Conservation (phyloP, 1,140 invertebrate species). For the Adelges cooleyi region DNA sequence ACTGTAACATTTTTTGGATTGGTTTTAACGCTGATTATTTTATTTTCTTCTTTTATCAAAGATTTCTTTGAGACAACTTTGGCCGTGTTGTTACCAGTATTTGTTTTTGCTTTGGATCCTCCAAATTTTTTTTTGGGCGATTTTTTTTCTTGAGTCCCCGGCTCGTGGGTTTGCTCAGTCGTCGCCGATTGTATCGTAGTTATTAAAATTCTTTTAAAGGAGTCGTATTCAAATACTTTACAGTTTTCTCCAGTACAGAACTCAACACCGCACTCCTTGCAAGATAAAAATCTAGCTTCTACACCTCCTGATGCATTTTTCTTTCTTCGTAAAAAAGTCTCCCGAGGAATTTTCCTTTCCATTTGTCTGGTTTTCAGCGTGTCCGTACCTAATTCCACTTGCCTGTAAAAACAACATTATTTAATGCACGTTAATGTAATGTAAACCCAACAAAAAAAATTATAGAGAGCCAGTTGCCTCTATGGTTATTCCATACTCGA, state of each 20-base stretch:
- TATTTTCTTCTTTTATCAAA: not conserved
- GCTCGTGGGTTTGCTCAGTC: not conserved
- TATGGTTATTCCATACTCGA: too few species aligned
- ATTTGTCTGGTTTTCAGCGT: slow-evolving; percentile 52
- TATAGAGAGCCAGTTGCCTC: too few species aligned
- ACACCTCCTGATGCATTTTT: slow-evolving; percentile 65
- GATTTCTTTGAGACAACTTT: not conserved
- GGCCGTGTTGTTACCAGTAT: not conserved
- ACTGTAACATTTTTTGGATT: not conserved
- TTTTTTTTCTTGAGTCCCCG: not conserved
- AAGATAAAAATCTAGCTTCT: slow-evolving; percentile 60
- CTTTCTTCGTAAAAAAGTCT: slow-evolving; percentile 46
- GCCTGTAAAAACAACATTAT: slow-evolving; percentile 24
- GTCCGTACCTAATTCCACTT: slow-evolving; percentile 70
- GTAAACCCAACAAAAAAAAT: too few species aligned
- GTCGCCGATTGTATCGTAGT: not conserved
- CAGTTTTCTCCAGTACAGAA: slow-evolving; percentile 58
- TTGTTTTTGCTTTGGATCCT: not conserved
- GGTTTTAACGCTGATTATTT: not conserved
- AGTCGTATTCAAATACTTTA: slow-evolving; percentile 42
- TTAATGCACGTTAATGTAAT: too few species aligned
- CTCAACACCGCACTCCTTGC: slow-evolving; percentile 70
- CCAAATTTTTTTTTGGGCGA: not conserved
- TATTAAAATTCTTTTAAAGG: slow-evolving; percentile 31
- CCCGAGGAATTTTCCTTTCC: slow-evolving; percentile 49